Evolutionary conservation across 1,140 invertebrate species (phyloP).

Genomic region (Hyles vespertilio): DNA sequence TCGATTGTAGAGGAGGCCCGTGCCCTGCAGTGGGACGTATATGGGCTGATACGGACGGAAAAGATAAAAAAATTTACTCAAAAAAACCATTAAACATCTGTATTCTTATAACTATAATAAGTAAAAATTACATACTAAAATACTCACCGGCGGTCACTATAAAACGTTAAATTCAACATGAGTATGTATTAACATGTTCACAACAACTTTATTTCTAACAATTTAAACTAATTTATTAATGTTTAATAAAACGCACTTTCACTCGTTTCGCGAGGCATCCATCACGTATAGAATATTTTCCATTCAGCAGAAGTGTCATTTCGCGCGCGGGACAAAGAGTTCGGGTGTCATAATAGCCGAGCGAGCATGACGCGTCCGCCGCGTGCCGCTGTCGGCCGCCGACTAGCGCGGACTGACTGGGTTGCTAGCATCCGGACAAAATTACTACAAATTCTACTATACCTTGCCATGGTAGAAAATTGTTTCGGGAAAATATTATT

Average conservation of each 20-base stretch:
- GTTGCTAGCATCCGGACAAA: slow-evolving; percentile 26
- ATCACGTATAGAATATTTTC: slow-evolving; percentile 30
- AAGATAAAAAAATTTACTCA: no score
- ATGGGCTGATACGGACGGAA: no score
- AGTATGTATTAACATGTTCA: slow-evolving; percentile 41
- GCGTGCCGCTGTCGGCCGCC: slow-evolving; percentile 40
- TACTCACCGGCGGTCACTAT: slow-evolving; percentile 70
- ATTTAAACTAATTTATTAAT: slow-evolving; percentile 3
- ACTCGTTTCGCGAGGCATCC: slow-evolving; percentile 34
- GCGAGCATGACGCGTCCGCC: slow-evolving; percentile 40
- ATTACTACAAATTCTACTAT: slow-evolving; percentile 29
- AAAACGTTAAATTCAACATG: slow-evolving; percentile 59
- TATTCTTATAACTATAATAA: no score
- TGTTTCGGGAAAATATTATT: background rate
- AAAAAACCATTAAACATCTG: no score
- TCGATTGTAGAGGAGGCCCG: no score
- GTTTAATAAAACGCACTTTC: slow-evolving; percentile 38
- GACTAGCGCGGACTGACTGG: slow-evolving; percentile 43
- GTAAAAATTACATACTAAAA: background rate
- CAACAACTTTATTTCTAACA: slow-evolving; percentile 18
- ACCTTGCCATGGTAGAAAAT: slow-evolving; percentile 6
- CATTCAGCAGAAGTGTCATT: slow-evolving; percentile 36
- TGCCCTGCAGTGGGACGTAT: no score
- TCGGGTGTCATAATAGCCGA: slow-evolving; percentile 37
- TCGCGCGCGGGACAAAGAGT: slow-evolving; percentile 35